phyloP scores from a whole-genome alignment of 1,140 invertebrate species.

The Olivierus martensii region DNA sequence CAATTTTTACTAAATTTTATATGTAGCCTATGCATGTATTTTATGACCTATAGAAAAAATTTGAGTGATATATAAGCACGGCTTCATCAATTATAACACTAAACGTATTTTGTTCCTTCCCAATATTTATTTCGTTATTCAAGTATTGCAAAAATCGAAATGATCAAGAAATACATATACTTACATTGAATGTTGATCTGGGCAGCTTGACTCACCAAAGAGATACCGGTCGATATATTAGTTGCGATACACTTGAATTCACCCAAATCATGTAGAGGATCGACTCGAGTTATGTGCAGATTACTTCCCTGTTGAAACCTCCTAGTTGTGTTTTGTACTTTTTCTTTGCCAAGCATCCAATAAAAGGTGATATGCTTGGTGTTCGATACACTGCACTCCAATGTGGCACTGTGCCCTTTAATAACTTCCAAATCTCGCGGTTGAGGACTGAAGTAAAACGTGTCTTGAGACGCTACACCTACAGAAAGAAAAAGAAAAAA shows the following conservation, averaged over 20 bases:
- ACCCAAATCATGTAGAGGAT: conserved; percentile 40
- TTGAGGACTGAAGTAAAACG: conserved; percentile 42
- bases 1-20: too few relatives aligned
- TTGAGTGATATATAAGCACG: too few relatives aligned
- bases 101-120: too few relatives aligned
- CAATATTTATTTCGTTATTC: too few relatives aligned
- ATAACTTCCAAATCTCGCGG: conserved; percentile 32
- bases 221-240: conserved; percentile 39
- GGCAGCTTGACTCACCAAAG: conserved; percentile 41
- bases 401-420: conserved; percentile 38
- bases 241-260: conserved; percentile 46
- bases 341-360: conserved; percentile 41
- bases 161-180: too few relatives aligned
- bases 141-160: too few relatives aligned
- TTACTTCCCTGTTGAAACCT: conserved; percentile 42
- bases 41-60: too few relatives aligned
- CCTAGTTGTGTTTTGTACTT: conserved; percentile 40
- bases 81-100: too few relatives aligned
- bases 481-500: too few relatives aligned
- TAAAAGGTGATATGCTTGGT: conserved; percentile 37
- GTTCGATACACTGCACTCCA: conserved; percentile 44
- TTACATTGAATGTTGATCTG: conserved; percentile 48
- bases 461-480: conserved; percentile 27
- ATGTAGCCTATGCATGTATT: too few relatives aligned
- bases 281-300: conserved; percentile 41